Evolutionary conservation across 2,113 vertebrate species (phyloP).

Genomic region (Sinocyclocheilus maitianheensis): DNA sequence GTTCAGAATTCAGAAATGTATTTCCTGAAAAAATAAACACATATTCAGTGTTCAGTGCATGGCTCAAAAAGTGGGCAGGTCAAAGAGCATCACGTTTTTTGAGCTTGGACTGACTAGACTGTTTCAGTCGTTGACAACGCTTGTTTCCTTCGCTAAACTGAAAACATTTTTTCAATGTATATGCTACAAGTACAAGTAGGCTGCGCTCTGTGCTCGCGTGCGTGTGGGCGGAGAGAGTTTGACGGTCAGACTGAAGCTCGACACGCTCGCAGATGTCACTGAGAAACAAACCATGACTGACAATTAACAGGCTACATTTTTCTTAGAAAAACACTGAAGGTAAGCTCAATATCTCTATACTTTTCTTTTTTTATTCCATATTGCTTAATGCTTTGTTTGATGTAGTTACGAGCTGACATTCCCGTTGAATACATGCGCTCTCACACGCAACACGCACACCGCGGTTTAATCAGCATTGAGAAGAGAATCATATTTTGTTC

Average conservation of each 20-base stretch:
- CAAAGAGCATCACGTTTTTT: background rate
- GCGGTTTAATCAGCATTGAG: background rate
- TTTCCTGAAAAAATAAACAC: background rate
- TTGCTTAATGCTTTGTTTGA: background rate
- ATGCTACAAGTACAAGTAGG: background rate
- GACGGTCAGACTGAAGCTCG: constrained; percentile 31
- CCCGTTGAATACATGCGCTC: background rate
- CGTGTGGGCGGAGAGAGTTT: constrained; percentile 22
- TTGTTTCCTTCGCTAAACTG: background rate
- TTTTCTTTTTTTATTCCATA: background rate
- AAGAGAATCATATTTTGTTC: background rate
- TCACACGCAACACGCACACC: background rate
- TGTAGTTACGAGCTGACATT: background rate
- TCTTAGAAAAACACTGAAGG: background rate
- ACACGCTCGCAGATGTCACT: constrained; percentile 9
- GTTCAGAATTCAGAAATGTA: too few relatives aligned
- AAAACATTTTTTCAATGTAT: background rate
- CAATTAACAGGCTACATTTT: background rate
- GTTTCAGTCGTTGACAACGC: background rate
- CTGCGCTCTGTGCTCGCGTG: background rate
- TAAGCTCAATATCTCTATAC: background rate
- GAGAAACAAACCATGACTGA: constrained; percentile 18
- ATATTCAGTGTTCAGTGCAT: background rate
- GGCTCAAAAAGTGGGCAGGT: background rate
- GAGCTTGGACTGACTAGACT: background rate